These are phyloP conservation scores for Percina caprodes DNA, from an alignment of 2,113 vertebrate genomes.

Conservation along the genomic window DNA sequence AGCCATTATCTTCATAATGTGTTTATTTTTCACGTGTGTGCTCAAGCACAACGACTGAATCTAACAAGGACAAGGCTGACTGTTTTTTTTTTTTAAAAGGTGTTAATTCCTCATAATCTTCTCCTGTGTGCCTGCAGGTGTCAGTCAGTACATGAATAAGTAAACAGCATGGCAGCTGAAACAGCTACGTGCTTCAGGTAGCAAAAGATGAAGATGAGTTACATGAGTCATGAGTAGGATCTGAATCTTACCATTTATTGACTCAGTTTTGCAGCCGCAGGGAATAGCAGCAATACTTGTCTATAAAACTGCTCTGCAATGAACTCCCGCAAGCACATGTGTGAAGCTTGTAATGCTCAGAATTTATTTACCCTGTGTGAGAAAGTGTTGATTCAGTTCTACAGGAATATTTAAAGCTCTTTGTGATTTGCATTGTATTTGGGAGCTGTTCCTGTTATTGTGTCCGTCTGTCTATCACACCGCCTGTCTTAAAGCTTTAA, in stretches of 20 bases:
- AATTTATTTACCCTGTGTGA: not conserved
- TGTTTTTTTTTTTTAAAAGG: constrained; percentile 13
- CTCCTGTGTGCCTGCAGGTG: constrained; percentile 33
- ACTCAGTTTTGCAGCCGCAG: constrained; percentile 20
- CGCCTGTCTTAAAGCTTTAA: not conserved
- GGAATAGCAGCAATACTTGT: not conserved
- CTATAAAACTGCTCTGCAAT: not conserved
- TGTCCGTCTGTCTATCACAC: not conserved
- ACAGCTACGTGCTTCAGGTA: constrained; percentile 35
- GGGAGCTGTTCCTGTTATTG: not conserved
- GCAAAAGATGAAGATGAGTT: constrained; percentile 31
- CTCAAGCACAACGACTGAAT: constrained; percentile 15
- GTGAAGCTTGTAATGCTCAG: not conserved
- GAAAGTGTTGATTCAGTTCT: not conserved
- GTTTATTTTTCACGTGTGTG: not conserved
- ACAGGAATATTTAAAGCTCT: too few species aligned
- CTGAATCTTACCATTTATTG: not conserved
- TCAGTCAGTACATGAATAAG: constrained; percentile 43
- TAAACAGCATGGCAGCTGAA: constrained; percentile 49
- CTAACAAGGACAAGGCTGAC: constrained; percentile 26
- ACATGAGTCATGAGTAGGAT: constrained; percentile 16
- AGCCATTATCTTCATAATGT: not conserved
- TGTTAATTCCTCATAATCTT: constrained; percentile 53
- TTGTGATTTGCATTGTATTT: constrained; percentile 7
- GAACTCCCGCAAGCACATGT: not conserved